These are phyloP conservation scores for Pocillopora verrucosa DNA, from an alignment of 64 coral and sea anemone species.

Conservation along the genomic window DNA sequence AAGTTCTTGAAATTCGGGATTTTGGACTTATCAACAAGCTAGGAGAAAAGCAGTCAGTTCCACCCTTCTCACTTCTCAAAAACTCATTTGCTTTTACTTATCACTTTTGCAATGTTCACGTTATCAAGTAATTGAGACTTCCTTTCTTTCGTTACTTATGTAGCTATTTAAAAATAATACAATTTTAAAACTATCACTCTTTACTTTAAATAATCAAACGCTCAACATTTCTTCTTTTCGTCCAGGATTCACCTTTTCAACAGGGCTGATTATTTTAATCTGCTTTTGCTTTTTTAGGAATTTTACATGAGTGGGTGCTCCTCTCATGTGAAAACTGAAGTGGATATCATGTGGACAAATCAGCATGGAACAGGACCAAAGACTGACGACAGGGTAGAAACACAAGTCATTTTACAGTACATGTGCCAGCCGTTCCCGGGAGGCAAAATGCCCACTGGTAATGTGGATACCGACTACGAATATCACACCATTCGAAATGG, in stretches of 20 bases:
- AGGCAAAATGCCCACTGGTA: neutral
- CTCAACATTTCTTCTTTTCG: neutral
- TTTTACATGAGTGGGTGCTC: constrained; percentile 23
- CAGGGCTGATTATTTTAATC: neutral
- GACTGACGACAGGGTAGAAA: neutral
- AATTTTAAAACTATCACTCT: too few species aligned
- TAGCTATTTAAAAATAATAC: too few species aligned
- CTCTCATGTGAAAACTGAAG: neutral
- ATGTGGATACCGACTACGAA: neutral
- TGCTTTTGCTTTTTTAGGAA: neutral
- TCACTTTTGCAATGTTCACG: too few species aligned
- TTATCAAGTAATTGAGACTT: too few species aligned
- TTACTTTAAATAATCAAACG: constrained; percentile 1
- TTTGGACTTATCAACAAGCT: too few species aligned
- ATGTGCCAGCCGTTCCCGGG: constrained; percentile 24
- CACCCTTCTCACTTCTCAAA: too few species aligned
- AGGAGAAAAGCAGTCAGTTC: too few species aligned
- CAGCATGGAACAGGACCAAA: neutral
- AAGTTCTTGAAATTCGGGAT: too few species aligned
- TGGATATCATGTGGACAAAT: constrained; percentile 11
- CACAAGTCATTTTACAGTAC: constrained; percentile 24
- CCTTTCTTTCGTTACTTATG: too few species aligned
- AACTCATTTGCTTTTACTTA: too few species aligned
- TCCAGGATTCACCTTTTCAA: neutral
- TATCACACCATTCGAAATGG: constrained; percentile 20